Evolutionary conservation across 2,797 vertebrate genomes (phyloP), one percentile per base, ranked within the genome.

Genomic region (Cyclopterus lumpus): DNA sequence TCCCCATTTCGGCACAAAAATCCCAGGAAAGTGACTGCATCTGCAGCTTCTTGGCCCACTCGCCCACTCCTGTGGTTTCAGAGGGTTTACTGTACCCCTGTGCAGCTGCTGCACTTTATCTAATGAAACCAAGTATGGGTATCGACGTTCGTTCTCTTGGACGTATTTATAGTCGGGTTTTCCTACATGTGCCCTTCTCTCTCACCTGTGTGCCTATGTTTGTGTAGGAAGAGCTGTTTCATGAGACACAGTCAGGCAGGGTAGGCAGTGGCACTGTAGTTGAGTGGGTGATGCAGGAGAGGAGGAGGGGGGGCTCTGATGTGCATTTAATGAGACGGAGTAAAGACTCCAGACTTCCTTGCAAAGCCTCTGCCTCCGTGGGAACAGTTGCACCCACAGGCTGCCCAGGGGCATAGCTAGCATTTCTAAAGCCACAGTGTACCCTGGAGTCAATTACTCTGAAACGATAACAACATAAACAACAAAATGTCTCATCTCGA

Each of bases 321-420:
- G 71, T 77, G 78, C 60, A 80, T 91, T 89, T 93, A 92, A 93
- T 89, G 90, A 90, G 87, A 82, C 61, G 8, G 69, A 82, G 57
- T 75, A 72, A 72, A 79, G 65, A 76, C 68, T 68, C 79, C 75
- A 73, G 75, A 70, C 78, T 74, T 73, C 61, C 73, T 79, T 85
- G 63, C 73, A 87, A 84, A 83, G 71, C 71, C 18, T 20, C 70
- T 67, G 73, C 83, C 79, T 83, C 71, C 2, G 66, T 71, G 79
- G 80, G 78, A 75, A 67, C 66, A 65, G 20, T 48, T 88, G 88
- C 89, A 65, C 90, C 93, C 88, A 87, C 91, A 57, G 86, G 60
- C 75, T 79, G 79, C 82, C 67, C 48, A 14, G 54, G 53, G 72
- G 65, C 73, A 68, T 28, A 59, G 70, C 80, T 62, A 71, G 66